Percentiles rank a stretch among this genome's conserved stretches.
Conservation (phyloP, 1,140 invertebrate species). For the Microvelia longipes region DNA sequence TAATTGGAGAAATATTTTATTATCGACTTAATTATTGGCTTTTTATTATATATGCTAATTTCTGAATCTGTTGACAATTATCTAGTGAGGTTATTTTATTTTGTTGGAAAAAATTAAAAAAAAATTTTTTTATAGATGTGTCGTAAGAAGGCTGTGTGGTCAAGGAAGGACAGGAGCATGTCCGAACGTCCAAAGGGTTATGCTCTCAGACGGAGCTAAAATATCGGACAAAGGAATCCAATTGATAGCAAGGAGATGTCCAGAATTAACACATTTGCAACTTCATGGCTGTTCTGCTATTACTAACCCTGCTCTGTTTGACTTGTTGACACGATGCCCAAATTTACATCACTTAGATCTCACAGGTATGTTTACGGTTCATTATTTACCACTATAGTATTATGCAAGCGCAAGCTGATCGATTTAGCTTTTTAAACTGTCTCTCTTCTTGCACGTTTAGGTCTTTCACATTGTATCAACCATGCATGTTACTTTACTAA, state of each 20-base stretch:
- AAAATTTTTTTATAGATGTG: slow-evolving; percentile 35
- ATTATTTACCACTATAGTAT: no score
- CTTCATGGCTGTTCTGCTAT: slow-evolving; percentile 49
- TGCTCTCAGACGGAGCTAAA: slow-evolving; percentile 52
- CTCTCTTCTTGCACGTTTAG: no score
- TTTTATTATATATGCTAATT: no score
- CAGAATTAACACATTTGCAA: slow-evolving; percentile 53
- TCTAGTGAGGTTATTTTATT: no score
- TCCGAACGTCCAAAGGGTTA: slow-evolving; percentile 42
- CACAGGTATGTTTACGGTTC: slow-evolving; percentile 44
- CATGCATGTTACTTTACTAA: no score
- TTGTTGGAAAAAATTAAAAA: no score
- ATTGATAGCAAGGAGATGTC: slow-evolving; percentile 49
- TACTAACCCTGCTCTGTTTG: slow-evolving; percentile 48
- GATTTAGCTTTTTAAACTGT: no score
- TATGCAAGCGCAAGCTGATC: no score
- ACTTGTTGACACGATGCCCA: slow-evolving; percentile 45
- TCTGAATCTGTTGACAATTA: no score
- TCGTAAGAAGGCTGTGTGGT: slow-evolving; percentile 41
- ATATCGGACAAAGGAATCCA: slow-evolving; percentile 59
- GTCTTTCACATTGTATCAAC: no score
- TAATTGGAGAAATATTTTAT: no score
- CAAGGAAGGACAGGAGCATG: slow-evolving; percentile 37
- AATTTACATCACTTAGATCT: slow-evolving; percentile 58
- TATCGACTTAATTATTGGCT: no score